Evolutionary conservation across 2,797 vertebrate genomes (phyloP).

Genomic region (Paguma larvata): DNA sequence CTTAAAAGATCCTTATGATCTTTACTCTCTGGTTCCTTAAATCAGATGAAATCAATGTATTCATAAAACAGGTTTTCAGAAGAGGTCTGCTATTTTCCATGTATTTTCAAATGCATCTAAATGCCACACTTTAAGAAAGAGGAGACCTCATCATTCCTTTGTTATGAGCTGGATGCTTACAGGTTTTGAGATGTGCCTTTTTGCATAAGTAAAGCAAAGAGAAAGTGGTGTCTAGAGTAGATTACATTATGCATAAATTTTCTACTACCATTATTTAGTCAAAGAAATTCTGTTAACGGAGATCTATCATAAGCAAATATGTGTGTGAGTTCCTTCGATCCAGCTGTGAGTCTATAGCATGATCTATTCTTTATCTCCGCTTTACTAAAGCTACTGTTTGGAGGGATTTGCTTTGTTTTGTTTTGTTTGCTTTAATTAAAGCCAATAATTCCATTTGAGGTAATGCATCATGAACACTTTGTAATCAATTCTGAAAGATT

Average conservation of each 20-base stretch:
- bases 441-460: conserved; percentile 80
- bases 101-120: conserved; percentile 44
- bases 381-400: conserved; percentile 59
- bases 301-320: conserved; percentile 38
- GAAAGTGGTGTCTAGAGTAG: not conserved
- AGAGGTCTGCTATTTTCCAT: not conserved
- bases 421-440: conserved; percentile 59
- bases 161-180: not conserved
- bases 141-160: not conserved
- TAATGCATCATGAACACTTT: conserved; percentile 79
- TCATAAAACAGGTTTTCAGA: not conserved
- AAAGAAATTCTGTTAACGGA: conserved; percentile 61
- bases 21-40: not conserved
- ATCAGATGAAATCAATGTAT: not conserved
- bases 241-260: conserved; percentile 34
- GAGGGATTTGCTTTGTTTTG: not conserved
- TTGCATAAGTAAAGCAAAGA: conserved; percentile 2
- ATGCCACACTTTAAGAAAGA: not conserved
- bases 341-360: conserved; percentile 49
- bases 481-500: conserved; percentile 85
- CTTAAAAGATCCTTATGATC: not conserved
- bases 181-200: not conserved
- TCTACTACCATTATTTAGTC: conserved; percentile 16
- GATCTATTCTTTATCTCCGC: conserved; percentile 50
- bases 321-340: not conserved